Evolutionary conservation across 2,888 invertebrate species (phyloP).

Genomic region (Drosophila aldrichi): DNA sequence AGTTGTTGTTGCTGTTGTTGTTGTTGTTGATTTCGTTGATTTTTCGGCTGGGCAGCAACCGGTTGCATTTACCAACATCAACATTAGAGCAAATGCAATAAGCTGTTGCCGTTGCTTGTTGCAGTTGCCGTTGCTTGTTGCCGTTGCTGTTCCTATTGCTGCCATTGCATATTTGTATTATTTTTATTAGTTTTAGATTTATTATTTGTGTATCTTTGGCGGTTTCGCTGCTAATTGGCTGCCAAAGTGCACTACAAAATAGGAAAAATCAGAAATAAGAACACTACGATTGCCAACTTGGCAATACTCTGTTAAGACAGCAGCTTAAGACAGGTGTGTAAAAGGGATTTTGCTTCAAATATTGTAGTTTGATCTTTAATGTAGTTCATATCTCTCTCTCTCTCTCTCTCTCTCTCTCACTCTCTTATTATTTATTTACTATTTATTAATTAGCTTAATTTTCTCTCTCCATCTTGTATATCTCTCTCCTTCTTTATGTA

Average conservation of each 20-base stretch:
- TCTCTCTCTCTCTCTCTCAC: background rate
- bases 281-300: background rate
- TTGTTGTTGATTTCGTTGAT: conserved; percentile 35
- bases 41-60: conserved; percentile 70
- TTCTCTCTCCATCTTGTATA: background rate
- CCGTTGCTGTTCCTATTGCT: conserved; percentile 20
- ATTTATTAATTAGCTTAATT: background rate
- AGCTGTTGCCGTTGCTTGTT: conserved; percentile 13
- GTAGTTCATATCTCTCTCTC: background rate
- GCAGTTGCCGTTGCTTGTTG: conserved; percentile 1
- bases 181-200: conserved; percentile 74
- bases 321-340: background rate
- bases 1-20: conserved; percentile 7
- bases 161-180: conserved; percentile 54
- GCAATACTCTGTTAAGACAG: background rate
- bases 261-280: background rate
- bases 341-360: background rate
- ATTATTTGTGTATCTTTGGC: conserved; percentile 64
- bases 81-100: conserved; percentile 57
- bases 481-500: no score
- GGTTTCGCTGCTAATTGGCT: conserved; percentile 59
- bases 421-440: background rate
- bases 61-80: conserved; percentile 63
- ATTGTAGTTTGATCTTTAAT: background rate
- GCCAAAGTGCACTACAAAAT: conserved; percentile 16